Evolutionary conservation across 2,797 vertebrate genomes (phyloP).

Genomic region (Melanotaenia trifasciata): DNA sequence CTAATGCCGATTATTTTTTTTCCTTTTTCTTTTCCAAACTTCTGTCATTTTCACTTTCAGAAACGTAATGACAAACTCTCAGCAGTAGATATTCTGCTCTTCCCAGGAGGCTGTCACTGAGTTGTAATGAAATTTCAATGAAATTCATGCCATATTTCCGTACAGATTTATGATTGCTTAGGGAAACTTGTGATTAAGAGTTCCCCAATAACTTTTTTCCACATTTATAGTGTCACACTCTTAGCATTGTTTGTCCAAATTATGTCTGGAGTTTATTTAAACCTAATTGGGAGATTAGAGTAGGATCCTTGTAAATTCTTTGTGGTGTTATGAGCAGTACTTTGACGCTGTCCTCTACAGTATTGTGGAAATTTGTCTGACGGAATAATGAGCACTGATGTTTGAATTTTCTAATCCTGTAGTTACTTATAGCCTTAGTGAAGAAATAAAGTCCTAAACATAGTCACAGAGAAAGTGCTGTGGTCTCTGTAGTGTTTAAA

Average conservation of each 20-base stretch:
- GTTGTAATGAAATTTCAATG: constrained; percentile 19
- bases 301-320: constrained; percentile 13
- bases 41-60: background rate
- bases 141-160: constrained; percentile 6
- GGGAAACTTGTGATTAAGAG: constrained; percentile 10
- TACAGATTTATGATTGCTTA: constrained; percentile 7
- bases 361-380: constrained; percentile 3
- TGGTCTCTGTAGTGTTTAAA: constrained; percentile 35
- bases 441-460: constrained; percentile 11
- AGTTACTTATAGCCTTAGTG: constrained; percentile 16
- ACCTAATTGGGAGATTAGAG: constrained; percentile 12
- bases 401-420: constrained; percentile 36
- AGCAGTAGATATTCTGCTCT: constrained; percentile 17
- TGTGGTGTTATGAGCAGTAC: background rate
- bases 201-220: constrained; percentile 4
- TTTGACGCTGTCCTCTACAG: background rate
- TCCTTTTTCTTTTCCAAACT: constrained; percentile 2
- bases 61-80: background rate
- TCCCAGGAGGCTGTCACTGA: constrained; percentile 15
- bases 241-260: constrained; percentile 10
- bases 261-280: constrained; percentile 11
- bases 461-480: background rate
- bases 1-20: constrained; percentile 20
- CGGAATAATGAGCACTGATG: constrained; percentile 27
- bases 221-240: constrained; percentile 6